phyloP scores from a whole-genome alignment of 2,888 invertebrate genomes.

The Andrena chrysosceles region DNA sequence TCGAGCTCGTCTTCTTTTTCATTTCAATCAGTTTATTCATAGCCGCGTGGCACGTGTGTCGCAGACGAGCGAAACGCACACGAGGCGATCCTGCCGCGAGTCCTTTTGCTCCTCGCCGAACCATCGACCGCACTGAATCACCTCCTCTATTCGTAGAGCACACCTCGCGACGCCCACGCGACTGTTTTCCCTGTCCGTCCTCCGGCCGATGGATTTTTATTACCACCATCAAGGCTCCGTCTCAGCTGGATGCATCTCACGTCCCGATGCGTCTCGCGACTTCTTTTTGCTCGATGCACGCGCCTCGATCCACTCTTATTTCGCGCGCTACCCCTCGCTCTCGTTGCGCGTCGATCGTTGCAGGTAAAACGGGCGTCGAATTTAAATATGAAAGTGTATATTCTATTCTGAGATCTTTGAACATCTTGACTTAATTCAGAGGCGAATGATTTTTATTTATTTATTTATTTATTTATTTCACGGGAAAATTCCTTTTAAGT shows the following conservation, averaged over 20 bases:
- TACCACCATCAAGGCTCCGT: slow-evolving; percentile 22
- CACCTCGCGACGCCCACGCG: slow-evolving; percentile 33
- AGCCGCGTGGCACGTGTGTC: slow-evolving; percentile 11
- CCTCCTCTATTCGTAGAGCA: slow-evolving; percentile 28
- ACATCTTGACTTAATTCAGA: too few species aligned
- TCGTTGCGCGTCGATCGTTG: neutral
- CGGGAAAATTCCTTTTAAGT: too few species aligned
- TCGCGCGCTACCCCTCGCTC: neutral
- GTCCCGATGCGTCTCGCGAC: neutral
- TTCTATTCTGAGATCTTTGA: too few species aligned
- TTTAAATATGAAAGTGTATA: too few species aligned
- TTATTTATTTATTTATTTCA: too few species aligned
- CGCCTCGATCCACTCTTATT: slow-evolving; percentile 21
- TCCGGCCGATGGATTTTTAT: slow-evolving; percentile 32
- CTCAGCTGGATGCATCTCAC: slow-evolving; percentile 12
- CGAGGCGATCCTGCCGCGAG: slow-evolving; percentile 15
- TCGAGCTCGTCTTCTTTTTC: neutral
- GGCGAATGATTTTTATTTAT: too few species aligned
- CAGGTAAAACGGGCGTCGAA: too few species aligned
- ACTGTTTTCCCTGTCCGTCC: slow-evolving; percentile 11
- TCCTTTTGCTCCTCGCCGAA: slow-evolving; percentile 24
- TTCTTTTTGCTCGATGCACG: slow-evolving; percentile 14
- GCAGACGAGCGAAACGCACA: slow-evolving; percentile 35
- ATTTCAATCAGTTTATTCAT: slow-evolving; percentile 45
- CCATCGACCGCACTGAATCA: slow-evolving; percentile 46